phyloP scores from a whole-genome alignment of 2,113 vertebrate species.

The Ploceus nigricollis region DNA sequence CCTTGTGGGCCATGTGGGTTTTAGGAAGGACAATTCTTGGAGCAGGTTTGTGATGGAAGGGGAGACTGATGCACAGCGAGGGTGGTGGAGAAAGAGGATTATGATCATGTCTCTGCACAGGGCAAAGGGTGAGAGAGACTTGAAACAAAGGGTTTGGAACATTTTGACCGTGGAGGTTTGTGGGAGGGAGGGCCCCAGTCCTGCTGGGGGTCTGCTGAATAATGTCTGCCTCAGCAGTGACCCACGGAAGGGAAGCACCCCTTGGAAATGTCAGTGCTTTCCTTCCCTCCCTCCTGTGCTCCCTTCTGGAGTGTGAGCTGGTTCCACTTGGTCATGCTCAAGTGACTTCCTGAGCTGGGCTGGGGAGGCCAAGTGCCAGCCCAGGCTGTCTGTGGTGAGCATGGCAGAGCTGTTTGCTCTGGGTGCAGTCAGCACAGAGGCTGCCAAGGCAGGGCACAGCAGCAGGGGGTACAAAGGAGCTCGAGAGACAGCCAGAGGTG shows the following conservation, averaged over 20 bases:
- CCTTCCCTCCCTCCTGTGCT: background rate
- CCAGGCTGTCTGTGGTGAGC: background rate
- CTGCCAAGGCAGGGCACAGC: background rate
- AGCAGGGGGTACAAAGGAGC: background rate
- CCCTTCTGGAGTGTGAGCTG: background rate
- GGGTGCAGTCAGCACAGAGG: background rate
- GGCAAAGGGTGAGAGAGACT: background rate
- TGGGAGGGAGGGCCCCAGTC: background rate
- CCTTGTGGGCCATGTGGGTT: fast-evolving
- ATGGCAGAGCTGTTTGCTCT: background rate
- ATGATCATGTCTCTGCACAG: background rate
- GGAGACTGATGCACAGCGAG: background rate
- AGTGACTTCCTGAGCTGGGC: constrained; percentile 1
- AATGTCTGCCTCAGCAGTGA: constrained; percentile 34
- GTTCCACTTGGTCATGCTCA: constrained; percentile 43
- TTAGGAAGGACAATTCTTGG: background rate
- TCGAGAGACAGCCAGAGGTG: background rate
- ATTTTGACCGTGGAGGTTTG: constrained; percentile 27
- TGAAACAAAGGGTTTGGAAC: constrained; percentile 25
- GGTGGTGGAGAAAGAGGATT: background rate
- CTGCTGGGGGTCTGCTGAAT: constrained; percentile 31
- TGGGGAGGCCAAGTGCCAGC: background rate
- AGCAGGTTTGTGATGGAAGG: fast-evolving
- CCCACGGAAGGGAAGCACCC: background rate
- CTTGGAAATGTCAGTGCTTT: background rate